Base-by-base conservation (phyloP, 2,888 invertebrate species). In the Dusona sp. region DNA sequence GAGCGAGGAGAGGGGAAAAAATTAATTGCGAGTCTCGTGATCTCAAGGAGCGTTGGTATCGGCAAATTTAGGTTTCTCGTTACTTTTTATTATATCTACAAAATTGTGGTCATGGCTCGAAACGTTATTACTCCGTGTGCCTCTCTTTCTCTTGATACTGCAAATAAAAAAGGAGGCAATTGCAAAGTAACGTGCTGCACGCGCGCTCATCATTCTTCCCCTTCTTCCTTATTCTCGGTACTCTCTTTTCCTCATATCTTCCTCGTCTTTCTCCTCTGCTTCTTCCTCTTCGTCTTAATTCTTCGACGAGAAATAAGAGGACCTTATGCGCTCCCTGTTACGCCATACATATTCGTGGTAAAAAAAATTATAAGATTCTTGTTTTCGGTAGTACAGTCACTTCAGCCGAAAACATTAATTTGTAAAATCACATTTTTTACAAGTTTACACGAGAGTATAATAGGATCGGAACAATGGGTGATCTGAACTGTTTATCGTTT, bases 81-180 rank as follows among this genome's bases (percentile, higher is more conserved):
- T 86, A 86, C 84, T 81, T 86, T 86, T 86, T 86, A 86, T 84
- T 81, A 81, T 84, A 74, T 81, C 81, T 70, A 86, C 81, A 73
- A 86, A 84, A 84, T 81, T 83, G 80, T 83, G 73, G 79, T 79
- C 72, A 79, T 57, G 82, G 64, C 74, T 77, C 19, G 45, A 54
- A 61, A 83, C 73, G 42, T 61, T 67, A 25, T 64, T 36, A 51
- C 65, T 36, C 51, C 65, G 38, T 64, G 57, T 36, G 33, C 36
- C 61, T 22, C 64, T 79, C 70, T 68, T 64, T 51, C 51, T 75
- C 61, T 29, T 33, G 73, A 85, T 54, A 67, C 78, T 67, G 78
- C 29, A 79, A 72, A 79, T 13, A 61, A 77, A 33, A 67, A 80
- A 86, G 75, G 79, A 75, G 75, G 68, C 61, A 61, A 42, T 33